Base-by-base conservation (phyloP, 2,888 invertebrate genomes). In the Amphipoea lucens region DNA sequence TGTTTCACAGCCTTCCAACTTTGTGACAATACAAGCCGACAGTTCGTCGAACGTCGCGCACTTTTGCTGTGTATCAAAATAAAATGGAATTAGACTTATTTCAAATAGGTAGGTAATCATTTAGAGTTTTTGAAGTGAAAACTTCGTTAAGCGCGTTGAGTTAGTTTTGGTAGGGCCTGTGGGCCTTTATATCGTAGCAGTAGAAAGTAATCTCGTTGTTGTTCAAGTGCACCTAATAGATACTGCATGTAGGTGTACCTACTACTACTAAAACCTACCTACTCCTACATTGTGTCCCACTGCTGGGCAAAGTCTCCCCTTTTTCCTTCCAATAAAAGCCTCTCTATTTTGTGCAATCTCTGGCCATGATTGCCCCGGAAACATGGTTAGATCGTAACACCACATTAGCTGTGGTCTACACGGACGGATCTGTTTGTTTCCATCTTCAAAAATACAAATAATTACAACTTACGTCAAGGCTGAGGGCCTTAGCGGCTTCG, bases 1-100 rank as follows among this genome's bases (percentile, higher is more conserved):
- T 70, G 98, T 98, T 0, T 94, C 92, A 90, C 98, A 98, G 9
- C 95, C 96, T 90, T 98, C 98, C 76, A 98, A 90, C 14, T 97
- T 97, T 1, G 89, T 93, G 57, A 98, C 98, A 0, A 98, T 92
- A 90, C 98, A 98, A 0, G 89, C 72, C 76, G 97, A 96, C 40
- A 98, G 89, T 68, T 94, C 95, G 62, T 96, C 96, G 88, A 97
- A 97, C 82, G 98, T 97, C 7, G 97, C 97, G 91, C 93, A 97
- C 76, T 93, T 94, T 45, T 96, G 92, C 96, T 96, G 92, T 68
- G 74, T 60, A 69, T 45, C 63, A 5, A 60, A 70, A 74, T n/a
- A 67, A n/a, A 45, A 45, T 60, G 0, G 4, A 72, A 74, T 74
- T 66, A 79, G 29, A 36, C 2, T 66, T 2, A 20, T 62, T 48